phyloP scores from a whole-genome alignment of 2,888 invertebrate species.

The Dromius quadrimaculatus region DNA sequence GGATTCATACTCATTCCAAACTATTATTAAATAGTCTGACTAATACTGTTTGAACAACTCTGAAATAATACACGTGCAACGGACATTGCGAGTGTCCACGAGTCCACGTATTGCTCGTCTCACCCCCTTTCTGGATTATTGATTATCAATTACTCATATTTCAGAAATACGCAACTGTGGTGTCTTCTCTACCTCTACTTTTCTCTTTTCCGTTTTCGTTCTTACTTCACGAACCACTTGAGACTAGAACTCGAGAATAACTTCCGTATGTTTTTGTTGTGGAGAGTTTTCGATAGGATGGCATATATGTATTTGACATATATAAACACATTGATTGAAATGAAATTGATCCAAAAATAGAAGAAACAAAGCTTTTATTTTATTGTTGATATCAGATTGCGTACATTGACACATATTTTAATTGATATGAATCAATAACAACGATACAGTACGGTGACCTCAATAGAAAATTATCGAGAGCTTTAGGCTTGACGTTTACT shows the following conservation, averaged over 20 bases:
- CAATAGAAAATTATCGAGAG: no score
- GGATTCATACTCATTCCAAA: constrained; percentile 16
- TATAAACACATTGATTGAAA: no score
- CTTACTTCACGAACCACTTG: constrained; percentile 27
- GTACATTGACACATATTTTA: no score
- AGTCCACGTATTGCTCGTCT: constrained; percentile 28
- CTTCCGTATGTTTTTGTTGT: constrained; percentile 19
- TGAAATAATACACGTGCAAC: constrained; percentile 45
- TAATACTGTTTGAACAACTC: constrained; percentile 49
- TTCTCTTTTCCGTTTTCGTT: constrained; percentile 6
- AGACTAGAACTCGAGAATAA: constrained; percentile 1
- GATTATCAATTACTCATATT: constrained; percentile 66
- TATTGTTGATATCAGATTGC: no score
- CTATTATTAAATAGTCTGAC: constrained; percentile 43
- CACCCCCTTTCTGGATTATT: constrained; percentile 58
- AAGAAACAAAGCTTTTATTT: no score
- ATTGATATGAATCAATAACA: no score
- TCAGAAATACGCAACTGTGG: constrained; percentile 54
- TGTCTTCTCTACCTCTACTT: constrained; percentile 53
- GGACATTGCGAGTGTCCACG: constrained; percentile 21
- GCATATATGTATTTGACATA: no score
- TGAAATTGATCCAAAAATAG: no score
- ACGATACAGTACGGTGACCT: no score
- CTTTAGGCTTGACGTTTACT: no score
- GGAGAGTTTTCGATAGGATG: constrained; percentile 6